These are phyloP conservation scores for Ichneumoninae sp. DNA, from an alignment of 2,888 invertebrate species.

Conservation along the genomic window DNA sequence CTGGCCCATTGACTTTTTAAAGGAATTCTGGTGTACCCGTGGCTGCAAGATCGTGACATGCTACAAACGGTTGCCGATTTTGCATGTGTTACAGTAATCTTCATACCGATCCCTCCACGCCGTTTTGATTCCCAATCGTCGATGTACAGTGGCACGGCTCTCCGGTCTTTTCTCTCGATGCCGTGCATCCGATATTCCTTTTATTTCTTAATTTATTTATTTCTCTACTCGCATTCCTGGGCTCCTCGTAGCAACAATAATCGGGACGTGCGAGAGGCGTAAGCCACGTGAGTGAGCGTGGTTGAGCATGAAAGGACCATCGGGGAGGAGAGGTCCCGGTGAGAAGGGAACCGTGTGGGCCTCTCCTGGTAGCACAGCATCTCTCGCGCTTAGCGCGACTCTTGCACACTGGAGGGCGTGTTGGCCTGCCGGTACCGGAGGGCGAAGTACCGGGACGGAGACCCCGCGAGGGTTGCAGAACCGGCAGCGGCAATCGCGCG, in stretches of 20 bases:
- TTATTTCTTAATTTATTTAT: conserved; percentile 47
- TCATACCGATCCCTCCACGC: no score
- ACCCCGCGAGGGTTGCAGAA: conserved; percentile 49
- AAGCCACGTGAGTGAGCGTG: conserved; percentile 24
- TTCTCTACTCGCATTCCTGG: conserved; percentile 47
- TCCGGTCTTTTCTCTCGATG: conserved; percentile 34
- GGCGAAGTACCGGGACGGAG: conserved; percentile 15
- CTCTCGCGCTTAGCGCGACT: conserved; percentile 17
- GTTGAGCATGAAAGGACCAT: conserved; percentile 25
- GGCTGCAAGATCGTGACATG: no score
- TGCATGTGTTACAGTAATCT: no score
- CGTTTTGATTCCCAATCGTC: neutral
- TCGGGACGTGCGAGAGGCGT: conserved; percentile 43
- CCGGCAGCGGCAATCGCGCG: conserved; percentile 23
- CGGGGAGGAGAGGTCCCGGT: conserved; percentile 19
- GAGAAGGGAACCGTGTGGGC: conserved; percentile 37
- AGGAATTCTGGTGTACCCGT: no score
- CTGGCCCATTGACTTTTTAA: neutral
- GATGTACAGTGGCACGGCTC: neutral
- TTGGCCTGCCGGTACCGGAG: conserved; percentile 34
- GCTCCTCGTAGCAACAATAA: conserved; percentile 42
- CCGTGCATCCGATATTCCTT: conserved; percentile 34
- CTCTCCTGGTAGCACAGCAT: conserved; percentile 28
- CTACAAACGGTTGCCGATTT: no score
- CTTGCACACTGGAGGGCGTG: conserved; percentile 47